phyloP scores from a whole-genome alignment of 1,140 invertebrate genomes.

The Heterodera carotae region DNA sequence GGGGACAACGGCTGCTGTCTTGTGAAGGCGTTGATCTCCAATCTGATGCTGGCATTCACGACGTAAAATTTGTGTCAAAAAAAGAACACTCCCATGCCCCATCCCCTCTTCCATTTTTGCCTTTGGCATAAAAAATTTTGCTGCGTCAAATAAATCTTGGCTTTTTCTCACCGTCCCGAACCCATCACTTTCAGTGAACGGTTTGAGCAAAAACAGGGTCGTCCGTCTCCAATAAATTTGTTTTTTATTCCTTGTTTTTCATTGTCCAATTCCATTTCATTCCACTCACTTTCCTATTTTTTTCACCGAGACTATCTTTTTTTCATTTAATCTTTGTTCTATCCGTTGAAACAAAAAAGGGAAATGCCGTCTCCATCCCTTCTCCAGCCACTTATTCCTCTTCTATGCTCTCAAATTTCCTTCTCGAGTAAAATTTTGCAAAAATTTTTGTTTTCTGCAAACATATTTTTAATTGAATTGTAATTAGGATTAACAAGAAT shows the following conservation, averaged over 20 bases:
- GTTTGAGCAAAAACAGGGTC: too few species aligned
- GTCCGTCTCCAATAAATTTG: too few species aligned
- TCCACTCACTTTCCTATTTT: too few species aligned
- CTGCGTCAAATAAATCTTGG: not conserved
- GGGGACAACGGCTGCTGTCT: constrained; percentile 57
- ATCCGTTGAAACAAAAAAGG: constrained; percentile 5
- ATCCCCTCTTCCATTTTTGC: not conserved
- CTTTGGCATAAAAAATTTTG: not conserved
- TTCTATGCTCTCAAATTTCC: not conserved
- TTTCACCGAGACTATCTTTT: not conserved
- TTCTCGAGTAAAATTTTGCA: not conserved
- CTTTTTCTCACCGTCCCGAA: too few species aligned
- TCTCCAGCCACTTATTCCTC: too few species aligned
- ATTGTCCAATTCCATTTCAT: too few species aligned
- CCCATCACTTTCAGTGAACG: too few species aligned
- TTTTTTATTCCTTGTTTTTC: too few species aligned
- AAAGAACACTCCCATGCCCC: too few species aligned
- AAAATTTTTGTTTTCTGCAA: not conserved
- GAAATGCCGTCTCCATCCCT: not conserved
- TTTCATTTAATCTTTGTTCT: too few species aligned
- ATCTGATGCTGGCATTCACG: constrained; percentile 52
- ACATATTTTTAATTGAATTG: too few species aligned
- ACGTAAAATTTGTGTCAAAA: constrained; percentile 43
- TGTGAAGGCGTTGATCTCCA: constrained; percentile 58
- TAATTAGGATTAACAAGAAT: too few species aligned